Evolutionary conservation across 2,888 invertebrate genomes (phyloP), one percentile per base, ranked within the genome.

Genomic region (Dynastes grantii): DNA sequence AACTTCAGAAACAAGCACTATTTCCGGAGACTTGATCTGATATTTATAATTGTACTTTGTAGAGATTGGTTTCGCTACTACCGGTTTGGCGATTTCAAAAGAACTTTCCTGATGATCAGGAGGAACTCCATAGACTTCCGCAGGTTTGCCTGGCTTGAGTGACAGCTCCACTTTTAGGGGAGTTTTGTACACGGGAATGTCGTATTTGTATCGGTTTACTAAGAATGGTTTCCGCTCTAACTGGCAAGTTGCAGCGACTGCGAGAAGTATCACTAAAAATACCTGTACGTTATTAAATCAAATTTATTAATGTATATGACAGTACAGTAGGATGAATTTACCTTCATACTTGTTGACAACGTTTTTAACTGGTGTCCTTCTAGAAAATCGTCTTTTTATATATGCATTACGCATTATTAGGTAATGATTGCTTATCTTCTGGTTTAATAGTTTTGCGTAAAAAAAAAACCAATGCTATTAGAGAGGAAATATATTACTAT

Each of bases 361-460:
- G 29, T n/a, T 27, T 6, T 40, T 16, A 27, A 75, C 73, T 75
- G 73, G 3, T 29, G 73, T 5, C 45, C 8, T 13, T 2, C 40
- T 16, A 40, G 2, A 27, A 40, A 22, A 27, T 11, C 6, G 45
- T 49, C 73, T 61, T 75, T 75, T 75, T 75, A 75, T 75, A 75
- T 75, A 61, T 27, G 2, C 8, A 75, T 75, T 75, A 45, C 61
- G 22, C 45, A 61, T 61, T 45, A 27, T 75, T 75, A 61, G 73
- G 61, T 75, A 75, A 75, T n/a, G 45, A 61, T 45, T 45, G 27
- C 27, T 75, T 75, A 61, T 75, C 73, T 61, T 29, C 2, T 63
- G 13, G 27, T n/a, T 32, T 16, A 65, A 32, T 65, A 6, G 65
- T 45, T 2, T 67, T 68, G 2, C 6, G 51, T 51, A 53, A 53